These are phyloP conservation scores for Thryonomys swinderianus DNA, from an alignment of 2,113 vertebrate species.

Conservation along the genomic window DNA sequence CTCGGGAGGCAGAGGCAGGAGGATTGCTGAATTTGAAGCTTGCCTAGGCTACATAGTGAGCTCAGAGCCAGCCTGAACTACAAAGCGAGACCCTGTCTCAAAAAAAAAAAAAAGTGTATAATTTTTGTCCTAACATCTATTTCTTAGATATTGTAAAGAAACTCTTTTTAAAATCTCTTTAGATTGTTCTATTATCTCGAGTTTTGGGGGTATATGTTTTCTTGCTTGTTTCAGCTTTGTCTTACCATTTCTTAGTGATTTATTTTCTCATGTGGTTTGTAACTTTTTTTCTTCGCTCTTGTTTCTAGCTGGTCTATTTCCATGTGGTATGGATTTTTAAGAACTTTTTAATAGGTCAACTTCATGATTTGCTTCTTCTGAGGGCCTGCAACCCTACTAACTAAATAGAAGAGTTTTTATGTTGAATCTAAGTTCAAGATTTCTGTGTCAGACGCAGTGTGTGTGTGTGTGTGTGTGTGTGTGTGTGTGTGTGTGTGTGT, in stretches of 20 bases:
- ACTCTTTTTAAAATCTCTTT: slow-evolving; percentile 41
- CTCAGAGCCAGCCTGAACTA: no score
- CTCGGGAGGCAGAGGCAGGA: no score
- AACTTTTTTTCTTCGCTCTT: not conserved
- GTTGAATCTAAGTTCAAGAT: slow-evolving; percentile 47
- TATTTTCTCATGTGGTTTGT: not conserved
- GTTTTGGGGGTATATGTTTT: not conserved
- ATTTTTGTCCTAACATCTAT: not conserved
- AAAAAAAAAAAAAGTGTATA: no score
- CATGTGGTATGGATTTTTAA: not conserved
- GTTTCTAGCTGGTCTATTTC: not conserved
- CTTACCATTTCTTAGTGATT: not conserved
- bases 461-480: not conserved
- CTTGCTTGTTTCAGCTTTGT: not conserved
- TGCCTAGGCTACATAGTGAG: no score
- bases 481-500: not conserved
- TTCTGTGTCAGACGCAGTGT: not conserved
- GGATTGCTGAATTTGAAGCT: no score
- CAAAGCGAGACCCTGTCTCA: no score
- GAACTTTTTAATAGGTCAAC: not conserved
- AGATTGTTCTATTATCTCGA: slow-evolving; percentile 31
- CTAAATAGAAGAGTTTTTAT: slow-evolving; percentile 9
- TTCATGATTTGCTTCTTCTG: not conserved
- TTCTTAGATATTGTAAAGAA: not conserved
- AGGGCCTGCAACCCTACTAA: not conserved